Evolutionary conservation across 2,797 vertebrate genomes (phyloP).

Genomic region (Gephyroberyx darwinii): DNA sequence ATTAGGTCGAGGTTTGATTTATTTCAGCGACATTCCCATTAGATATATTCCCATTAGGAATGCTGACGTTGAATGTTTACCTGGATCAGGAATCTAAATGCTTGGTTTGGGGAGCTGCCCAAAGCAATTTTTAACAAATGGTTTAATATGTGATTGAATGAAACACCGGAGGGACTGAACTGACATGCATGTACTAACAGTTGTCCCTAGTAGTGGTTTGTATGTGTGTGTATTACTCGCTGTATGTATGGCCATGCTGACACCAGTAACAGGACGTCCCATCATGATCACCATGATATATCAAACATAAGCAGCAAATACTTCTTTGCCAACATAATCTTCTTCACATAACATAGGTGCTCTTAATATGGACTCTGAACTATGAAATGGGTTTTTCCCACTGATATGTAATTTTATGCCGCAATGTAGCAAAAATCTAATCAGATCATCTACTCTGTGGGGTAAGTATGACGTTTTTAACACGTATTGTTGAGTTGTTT

Average conservation of each 20-base stretch:
- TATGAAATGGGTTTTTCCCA: too few relatives aligned
- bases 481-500: too few relatives aligned
- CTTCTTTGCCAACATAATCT: too few relatives aligned
- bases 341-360: too few relatives aligned
- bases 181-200: slow-evolving; percentile 4
- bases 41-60: slow-evolving; percentile 4
- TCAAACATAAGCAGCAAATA: too few relatives aligned
- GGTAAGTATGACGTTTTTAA: too few relatives aligned
- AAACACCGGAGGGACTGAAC: slow-evolving; percentile 6
- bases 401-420: too few relatives aligned
- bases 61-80: slow-evolving; percentile 16
- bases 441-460: too few relatives aligned
- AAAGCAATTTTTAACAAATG: slow-evolving; percentile 28
- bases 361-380: too few relatives aligned
- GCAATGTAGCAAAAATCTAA: too few relatives aligned
- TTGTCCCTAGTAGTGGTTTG: slow-evolving; percentile 1
- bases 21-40: slow-evolving; percentile 12
- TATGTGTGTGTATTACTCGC: slow-evolving; percentile 1
- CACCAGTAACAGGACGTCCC: not conserved
- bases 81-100: slow-evolving; percentile 13
- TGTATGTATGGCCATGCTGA: slow-evolving; percentile 15
- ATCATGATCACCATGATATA: too few relatives aligned
- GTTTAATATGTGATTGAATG: too few relatives aligned
- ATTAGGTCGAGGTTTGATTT: slow-evolving; percentile 32
- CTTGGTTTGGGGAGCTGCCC: slow-evolving; percentile 3